Percentiles rank a stretch among this genome's conserved stretches.
These are phyloP conservation scores for Fringilla coelebs DNA, from an alignment of 2,797 vertebrate genomes.

Conservation along the genomic window DNA sequence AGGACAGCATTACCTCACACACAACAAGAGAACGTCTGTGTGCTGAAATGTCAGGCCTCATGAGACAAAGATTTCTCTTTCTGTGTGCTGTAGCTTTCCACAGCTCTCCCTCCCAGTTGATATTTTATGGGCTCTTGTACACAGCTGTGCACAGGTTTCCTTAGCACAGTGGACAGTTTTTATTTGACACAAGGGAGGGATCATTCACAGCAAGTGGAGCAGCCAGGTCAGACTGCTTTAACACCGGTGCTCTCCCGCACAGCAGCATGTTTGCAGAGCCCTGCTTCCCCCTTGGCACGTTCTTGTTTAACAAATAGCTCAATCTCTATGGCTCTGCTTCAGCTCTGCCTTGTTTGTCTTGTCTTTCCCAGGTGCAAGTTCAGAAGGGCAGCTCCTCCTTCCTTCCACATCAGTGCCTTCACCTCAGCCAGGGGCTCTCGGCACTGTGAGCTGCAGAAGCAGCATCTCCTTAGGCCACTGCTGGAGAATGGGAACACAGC, in stretches of 20 bases:
- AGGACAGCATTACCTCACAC: constrained; percentile 4
- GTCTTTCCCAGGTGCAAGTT: background rate
- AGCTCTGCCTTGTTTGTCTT: background rate
- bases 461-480: background rate
- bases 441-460: background rate
- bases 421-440: background rate
- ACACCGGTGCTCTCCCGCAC: background rate
- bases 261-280: background rate
- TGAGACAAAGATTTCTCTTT: background rate
- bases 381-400: background rate
- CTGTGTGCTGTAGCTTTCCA: background rate
- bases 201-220: background rate
- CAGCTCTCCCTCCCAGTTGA: background rate
- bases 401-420: background rate
- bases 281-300: background rate
- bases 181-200: background rate
- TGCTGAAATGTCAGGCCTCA: background rate
- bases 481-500: background rate
- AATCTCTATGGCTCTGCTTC: background rate
- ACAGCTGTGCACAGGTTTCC: background rate
- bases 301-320: background rate
- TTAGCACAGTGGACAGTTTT: background rate
- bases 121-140: background rate
- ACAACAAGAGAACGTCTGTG: background rate
- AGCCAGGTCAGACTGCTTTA: background rate